Evolutionary conservation across 1,140 invertebrate genomes (phyloP).

Genomic region (Linepithema humile): DNA sequence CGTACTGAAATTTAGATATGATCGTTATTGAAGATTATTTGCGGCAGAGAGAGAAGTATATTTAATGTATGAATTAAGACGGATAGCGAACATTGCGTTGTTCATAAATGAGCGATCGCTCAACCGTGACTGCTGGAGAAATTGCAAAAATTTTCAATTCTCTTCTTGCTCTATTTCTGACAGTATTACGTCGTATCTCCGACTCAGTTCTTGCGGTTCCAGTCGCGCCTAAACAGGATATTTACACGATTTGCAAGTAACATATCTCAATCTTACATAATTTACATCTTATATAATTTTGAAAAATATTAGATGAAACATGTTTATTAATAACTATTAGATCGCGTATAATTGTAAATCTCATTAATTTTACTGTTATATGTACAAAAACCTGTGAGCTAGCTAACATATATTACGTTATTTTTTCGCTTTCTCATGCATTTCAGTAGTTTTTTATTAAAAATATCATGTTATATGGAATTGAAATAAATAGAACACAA

Average conservation of each 20-base stretch:
- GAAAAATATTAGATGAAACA: not conserved
- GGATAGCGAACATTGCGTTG: not conserved
- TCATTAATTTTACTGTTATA: too few relatives aligned
- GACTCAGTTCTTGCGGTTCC: not conserved
- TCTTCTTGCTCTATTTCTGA: slow-evolving; percentile 43
- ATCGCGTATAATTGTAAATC: too few relatives aligned
- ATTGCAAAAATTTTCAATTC: slow-evolving; percentile 37
- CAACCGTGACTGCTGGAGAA: slow-evolving; percentile 23
- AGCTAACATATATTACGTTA: too few relatives aligned
- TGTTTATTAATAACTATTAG: too few relatives aligned
- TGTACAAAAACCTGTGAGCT: too few relatives aligned
- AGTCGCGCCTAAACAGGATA: not conserved
- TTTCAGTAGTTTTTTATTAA: too few relatives aligned
- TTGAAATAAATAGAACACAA: too few relatives aligned
- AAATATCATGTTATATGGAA: too few relatives aligned
- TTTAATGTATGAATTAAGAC: slow-evolving; percentile 29
- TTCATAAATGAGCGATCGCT: slow-evolving; percentile 43
- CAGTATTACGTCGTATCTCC: not conserved
- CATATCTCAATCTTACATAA: not conserved
- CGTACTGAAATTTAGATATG: slow-evolving; percentile 16
- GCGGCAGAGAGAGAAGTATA: not conserved
- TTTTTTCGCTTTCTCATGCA: too few relatives aligned
- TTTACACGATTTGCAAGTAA: not conserved
- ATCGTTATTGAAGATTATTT: too few relatives aligned
- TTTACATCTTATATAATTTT: not conserved